Evolutionary conservation across 64 coral and sea anemone genomes (phyloP).

Genomic region (Cladopsammia gracilis): DNA sequence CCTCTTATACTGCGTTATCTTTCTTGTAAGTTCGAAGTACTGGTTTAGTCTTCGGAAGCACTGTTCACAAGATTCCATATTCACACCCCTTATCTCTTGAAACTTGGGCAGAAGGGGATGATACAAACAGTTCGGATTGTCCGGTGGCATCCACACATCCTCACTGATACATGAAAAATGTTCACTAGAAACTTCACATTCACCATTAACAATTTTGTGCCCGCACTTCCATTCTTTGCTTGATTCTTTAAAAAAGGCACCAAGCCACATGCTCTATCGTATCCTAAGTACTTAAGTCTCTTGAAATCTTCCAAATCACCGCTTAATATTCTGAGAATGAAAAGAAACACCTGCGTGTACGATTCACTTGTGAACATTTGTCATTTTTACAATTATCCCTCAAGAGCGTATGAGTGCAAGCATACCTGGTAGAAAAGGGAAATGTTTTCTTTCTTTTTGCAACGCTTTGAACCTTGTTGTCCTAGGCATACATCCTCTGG

Average conservation of each 20-base stretch:
- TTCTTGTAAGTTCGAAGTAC: slow-evolving; percentile 64
- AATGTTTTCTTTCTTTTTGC: slow-evolving; percentile 81
- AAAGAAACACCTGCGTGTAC: slow-evolving; percentile 67
- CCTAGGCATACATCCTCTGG: slow-evolving; percentile 26
- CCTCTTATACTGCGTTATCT: slow-evolving; percentile 59
- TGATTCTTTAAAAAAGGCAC: slow-evolving; percentile 64
- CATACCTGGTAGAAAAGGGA: slow-evolving; percentile 77
- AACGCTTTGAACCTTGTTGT: slow-evolving; percentile 25
- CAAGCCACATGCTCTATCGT: slow-evolving; percentile 74
- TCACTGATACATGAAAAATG: slow-evolving; percentile 88
- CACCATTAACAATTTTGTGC: slow-evolving; percentile 21
- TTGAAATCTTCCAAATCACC: slow-evolving; percentile 46
- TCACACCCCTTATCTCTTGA: slow-evolving; percentile 35
- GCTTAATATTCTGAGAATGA: slow-evolving; percentile 74
- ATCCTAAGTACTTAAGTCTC: slow-evolving; percentile 60
- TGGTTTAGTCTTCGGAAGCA: slow-evolving; percentile 58
- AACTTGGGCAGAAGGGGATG: slow-evolving; percentile 57
- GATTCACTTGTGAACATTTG: slow-evolving; percentile 88
- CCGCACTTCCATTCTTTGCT: slow-evolving; percentile 65
- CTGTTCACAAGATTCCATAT: slow-evolving; percentile 84
- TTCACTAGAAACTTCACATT: slow-evolving; percentile 77
- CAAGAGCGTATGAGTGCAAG: slow-evolving; percentile 75
- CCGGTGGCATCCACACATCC: slow-evolving; percentile 69
- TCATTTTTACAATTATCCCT: slow-evolving; percentile 74
- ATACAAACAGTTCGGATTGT: slow-evolving; percentile 58